These are phyloP conservation scores for Leiothrix lutea DNA, from an alignment of 2,113 vertebrate species.

Conservation along the genomic window DNA sequence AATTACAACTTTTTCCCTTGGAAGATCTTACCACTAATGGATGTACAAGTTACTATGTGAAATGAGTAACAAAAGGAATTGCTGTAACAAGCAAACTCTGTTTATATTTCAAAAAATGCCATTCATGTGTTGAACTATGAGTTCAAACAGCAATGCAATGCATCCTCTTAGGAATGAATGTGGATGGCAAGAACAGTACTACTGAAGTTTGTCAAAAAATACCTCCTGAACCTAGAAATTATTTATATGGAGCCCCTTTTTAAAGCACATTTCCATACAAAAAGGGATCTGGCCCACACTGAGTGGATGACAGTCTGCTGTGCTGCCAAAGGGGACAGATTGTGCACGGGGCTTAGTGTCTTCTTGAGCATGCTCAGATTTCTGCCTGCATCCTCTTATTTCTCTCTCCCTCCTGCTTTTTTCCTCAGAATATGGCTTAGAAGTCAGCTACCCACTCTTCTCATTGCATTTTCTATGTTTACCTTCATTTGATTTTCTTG, in stretches of 20 bases:
- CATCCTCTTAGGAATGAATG: background rate
- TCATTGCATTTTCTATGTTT: background rate
- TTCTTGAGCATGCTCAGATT: background rate
- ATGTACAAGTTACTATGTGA: background rate
- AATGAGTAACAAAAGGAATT: background rate
- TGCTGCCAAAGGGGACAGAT: background rate
- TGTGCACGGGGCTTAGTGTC: background rate
- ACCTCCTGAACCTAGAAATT: background rate
- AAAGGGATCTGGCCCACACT: background rate
- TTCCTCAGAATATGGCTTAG: background rate
- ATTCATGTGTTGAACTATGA: background rate
- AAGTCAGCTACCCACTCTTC: background rate
- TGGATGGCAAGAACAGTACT: background rate
- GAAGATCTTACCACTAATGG: background rate
- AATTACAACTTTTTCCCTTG: conserved; percentile 26
- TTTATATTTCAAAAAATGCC: background rate
- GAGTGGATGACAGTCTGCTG: background rate
- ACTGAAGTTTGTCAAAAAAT: background rate
- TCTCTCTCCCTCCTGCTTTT: background rate
- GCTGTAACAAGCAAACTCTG: background rate
- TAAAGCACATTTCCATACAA: background rate
- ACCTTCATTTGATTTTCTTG: background rate
- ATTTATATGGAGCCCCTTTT: background rate
- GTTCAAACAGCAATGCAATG: background rate
- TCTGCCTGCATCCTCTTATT: background rate